Conservation (phyloP, 2,888 invertebrate species). For the Acleris literana region DNA sequence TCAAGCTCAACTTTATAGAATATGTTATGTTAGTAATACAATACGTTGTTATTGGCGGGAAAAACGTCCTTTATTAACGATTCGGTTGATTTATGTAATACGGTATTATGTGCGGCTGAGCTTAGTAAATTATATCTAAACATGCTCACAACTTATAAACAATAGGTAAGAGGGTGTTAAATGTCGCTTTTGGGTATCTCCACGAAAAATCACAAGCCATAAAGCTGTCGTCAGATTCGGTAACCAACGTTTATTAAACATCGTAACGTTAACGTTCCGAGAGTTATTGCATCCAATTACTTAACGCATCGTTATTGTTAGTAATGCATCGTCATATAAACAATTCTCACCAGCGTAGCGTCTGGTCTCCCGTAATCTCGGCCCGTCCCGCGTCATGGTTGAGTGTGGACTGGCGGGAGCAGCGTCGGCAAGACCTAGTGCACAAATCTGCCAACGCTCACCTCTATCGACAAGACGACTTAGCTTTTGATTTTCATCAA, state of each 20-base stretch:
- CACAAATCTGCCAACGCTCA: conserved; percentile 38
- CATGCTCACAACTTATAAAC: conserved; percentile 14
- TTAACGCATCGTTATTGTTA: conserved; percentile 5
- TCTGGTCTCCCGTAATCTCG: conserved; percentile 35
- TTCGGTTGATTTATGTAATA: conserved; percentile 20
- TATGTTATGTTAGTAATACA: conserved; percentile 5
- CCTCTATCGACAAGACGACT: conserved; percentile 28
- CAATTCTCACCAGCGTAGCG: conserved; percentile 33
- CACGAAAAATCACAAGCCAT: background rate
- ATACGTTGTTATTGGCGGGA: conserved; percentile 9
- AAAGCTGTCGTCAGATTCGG: background rate
- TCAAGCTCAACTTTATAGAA: conserved; percentile 17
- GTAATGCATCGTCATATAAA: conserved; percentile 10
- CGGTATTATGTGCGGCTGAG: conserved; percentile 2
- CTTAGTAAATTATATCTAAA: conserved; percentile 14
- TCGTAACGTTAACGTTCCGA: background rate
- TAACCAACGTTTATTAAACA: background rate
- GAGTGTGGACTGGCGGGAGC: conserved; percentile 33
- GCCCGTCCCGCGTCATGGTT: conserved; percentile 39
- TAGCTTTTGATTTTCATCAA: conserved; percentile 36
- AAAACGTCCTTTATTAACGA: conserved; percentile 7
- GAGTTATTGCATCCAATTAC: conserved; percentile 2
- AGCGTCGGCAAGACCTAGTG: conserved; percentile 32
- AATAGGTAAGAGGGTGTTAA: background rate
- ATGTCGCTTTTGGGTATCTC: background rate